phyloP scores from a whole-genome alignment of 2,888 invertebrate species.

The Iphiclides podalirius region DNA sequence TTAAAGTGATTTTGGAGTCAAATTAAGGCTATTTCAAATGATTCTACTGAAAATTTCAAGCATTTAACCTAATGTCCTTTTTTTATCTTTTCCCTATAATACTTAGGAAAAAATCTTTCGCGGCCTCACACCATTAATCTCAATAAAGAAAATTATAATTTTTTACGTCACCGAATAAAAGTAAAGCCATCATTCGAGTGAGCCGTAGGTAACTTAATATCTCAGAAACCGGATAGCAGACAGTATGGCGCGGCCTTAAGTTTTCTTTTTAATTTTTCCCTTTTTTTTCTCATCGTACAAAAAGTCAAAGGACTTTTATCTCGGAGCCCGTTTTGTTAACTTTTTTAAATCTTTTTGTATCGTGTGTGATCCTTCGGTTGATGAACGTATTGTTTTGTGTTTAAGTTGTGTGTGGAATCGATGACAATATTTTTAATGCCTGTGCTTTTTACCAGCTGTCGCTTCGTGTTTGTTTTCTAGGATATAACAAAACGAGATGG shows the following conservation, averaged over 20 bases:
- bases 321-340: conserved; percentile 43
- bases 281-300: conserved; percentile 52
- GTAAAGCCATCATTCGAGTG: conserved; percentile 52
- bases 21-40: too few species aligned
- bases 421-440: conserved; percentile 24
- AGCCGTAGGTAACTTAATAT: conserved; percentile 68
- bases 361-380: conserved; percentile 64
- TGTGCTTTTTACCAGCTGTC: conserved; percentile 3
- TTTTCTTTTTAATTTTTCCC: conserved; percentile 62
- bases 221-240: conserved; percentile 77
- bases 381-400: conserved; percentile 54
- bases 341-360: conserved; percentile 53
- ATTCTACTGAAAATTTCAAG: too few species aligned
- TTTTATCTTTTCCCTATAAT: too few species aligned
- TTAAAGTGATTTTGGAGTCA: too few species aligned
- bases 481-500: background rate
- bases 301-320: conserved; percentile 65
- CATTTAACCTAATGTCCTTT: too few species aligned
- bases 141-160: conserved; percentile 65
- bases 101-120: too few species aligned
- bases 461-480: background rate
- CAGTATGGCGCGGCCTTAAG: conserved; percentile 76
- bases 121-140: conserved; percentile 48
- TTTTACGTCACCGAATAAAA: conserved; percentile 56
- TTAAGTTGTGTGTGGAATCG: conserved; percentile 37